These are phyloP conservation scores for Macrophya annulata DNA, from an alignment of 2,888 invertebrate species.

Conservation along the genomic window DNA sequence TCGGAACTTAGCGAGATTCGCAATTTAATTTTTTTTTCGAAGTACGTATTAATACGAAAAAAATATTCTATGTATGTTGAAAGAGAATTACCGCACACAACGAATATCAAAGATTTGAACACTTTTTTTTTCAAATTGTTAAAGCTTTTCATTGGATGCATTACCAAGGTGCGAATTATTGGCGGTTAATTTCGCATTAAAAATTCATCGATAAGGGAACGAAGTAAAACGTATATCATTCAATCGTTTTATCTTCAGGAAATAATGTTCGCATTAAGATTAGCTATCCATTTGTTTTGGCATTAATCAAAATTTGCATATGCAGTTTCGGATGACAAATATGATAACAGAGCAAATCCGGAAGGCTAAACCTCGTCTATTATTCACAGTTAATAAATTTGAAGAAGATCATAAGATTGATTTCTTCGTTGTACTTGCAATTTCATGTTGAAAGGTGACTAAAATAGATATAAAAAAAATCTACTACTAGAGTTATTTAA, in stretches of 20 bases:
- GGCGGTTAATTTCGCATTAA: not conserved
- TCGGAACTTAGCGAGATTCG: not conserved
- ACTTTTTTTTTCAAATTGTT: not conserved
- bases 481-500: not conserved
- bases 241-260: not conserved
- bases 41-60: not conserved
- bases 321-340: not conserved
- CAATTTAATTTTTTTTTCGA: not conserved
- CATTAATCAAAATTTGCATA: not conserved
- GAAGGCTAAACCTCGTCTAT: not conserved
- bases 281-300: not conserved
- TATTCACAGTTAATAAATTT: not conserved
- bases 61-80: not conserved
- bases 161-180: not conserved
- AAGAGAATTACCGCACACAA: not conserved
- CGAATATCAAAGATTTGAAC: not conserved
- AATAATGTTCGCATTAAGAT: not conserved
- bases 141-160: not conserved
- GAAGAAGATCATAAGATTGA: not conserved
- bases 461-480: not conserved
- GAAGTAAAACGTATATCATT: not conserved
- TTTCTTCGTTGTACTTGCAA: not conserved
- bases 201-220: not conserved
- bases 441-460: not conserved
- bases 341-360: not conserved